These are phyloP conservation scores for Florisuga fusca DNA, from an alignment of 2,797 vertebrate species.

Conservation along the genomic window DNA sequence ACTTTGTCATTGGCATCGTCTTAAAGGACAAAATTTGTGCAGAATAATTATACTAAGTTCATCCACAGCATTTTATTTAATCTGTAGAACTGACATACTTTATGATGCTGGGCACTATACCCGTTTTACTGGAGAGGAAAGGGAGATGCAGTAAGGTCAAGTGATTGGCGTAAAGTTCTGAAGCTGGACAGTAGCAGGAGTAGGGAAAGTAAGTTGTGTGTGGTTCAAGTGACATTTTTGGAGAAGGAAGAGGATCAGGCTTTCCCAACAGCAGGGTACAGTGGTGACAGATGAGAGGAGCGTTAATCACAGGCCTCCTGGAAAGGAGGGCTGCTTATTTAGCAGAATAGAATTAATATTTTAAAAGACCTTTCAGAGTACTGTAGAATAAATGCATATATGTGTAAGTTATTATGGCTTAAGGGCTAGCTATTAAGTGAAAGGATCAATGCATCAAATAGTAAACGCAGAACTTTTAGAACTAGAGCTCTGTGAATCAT, in stretches of 20 bases:
- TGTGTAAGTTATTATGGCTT: slow-evolving; percentile 68
- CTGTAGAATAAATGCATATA: slow-evolving; percentile 71
- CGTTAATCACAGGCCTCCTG: slow-evolving; percentile 59
- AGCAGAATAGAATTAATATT: slow-evolving; percentile 71
- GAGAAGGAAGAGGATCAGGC: slow-evolving; percentile 22
- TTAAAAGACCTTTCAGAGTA: slow-evolving; percentile 65
- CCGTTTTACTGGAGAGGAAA: slow-evolving; percentile 36
- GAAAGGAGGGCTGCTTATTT: slow-evolving; percentile 67
- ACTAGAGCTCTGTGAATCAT: background rate
- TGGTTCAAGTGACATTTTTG: slow-evolving; percentile 31
- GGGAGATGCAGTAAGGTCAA: slow-evolving; percentile 23
- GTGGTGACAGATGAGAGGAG: slow-evolving; percentile 51
- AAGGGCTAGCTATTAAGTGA: slow-evolving; percentile 62
- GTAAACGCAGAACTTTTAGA: slow-evolving; percentile 52
- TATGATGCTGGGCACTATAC: background rate
- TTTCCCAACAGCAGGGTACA: slow-evolving; percentile 44
- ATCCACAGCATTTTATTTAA: slow-evolving; percentile 31
- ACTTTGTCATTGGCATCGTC: slow-evolving; percentile 22
- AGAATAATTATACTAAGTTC: slow-evolving; percentile 16
- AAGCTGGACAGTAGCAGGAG: slow-evolving; percentile 6
- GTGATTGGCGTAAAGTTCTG: slow-evolving; percentile 4
- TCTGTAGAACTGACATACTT: slow-evolving; percentile 30
- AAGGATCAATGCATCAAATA: slow-evolving; percentile 67
- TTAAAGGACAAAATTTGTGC: slow-evolving; percentile 32
- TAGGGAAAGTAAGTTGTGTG: background rate